Evolutionary conservation across 2,888 invertebrate genomes (phyloP).

Genomic region (Scrobipalpa atriplicella): DNA sequence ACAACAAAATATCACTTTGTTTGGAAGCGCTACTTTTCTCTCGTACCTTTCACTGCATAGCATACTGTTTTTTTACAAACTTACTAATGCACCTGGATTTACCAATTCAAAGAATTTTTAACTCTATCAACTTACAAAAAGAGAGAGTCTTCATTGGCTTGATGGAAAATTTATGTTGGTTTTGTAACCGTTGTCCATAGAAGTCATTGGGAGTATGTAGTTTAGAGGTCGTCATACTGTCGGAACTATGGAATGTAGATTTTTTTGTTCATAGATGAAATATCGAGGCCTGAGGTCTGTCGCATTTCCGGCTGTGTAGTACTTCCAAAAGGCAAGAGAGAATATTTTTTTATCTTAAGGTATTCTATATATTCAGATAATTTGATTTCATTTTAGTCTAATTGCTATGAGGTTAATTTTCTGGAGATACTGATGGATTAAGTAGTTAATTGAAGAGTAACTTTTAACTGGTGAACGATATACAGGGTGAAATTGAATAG

Average conservation of each 20-base stretch:
- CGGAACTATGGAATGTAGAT: conserved; percentile 23
- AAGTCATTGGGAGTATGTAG: conserved; percentile 78
- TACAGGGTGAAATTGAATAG: no score
- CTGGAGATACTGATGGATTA: no score
- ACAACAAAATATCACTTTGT: conserved; percentile 79
- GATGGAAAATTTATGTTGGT: conserved; percentile 27
- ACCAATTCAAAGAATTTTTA: background rate
- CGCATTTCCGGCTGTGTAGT: conserved; percentile 14
- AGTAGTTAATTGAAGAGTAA: no score
- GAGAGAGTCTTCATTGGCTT: background rate
- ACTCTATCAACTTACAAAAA: background rate
- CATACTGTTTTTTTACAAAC: conserved; percentile 43
- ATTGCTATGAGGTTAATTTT: no score
- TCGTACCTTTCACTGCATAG: conserved; percentile 80
- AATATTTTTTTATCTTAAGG: background rate
- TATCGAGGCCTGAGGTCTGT: background rate
- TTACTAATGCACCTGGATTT: background rate
- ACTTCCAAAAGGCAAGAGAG: background rate
- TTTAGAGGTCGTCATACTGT: conserved; percentile 77
- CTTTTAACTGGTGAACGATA: no score
- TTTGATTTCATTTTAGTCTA: no score
- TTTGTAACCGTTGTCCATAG: conserved; percentile 76
- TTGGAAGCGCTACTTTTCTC: conserved; percentile 76
- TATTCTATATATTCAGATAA: no score
- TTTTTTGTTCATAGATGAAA: conserved; percentile 25